Base-by-base conservation (phyloP, 2,113 vertebrate species). In the Sporophila hypoxantha region DNA sequence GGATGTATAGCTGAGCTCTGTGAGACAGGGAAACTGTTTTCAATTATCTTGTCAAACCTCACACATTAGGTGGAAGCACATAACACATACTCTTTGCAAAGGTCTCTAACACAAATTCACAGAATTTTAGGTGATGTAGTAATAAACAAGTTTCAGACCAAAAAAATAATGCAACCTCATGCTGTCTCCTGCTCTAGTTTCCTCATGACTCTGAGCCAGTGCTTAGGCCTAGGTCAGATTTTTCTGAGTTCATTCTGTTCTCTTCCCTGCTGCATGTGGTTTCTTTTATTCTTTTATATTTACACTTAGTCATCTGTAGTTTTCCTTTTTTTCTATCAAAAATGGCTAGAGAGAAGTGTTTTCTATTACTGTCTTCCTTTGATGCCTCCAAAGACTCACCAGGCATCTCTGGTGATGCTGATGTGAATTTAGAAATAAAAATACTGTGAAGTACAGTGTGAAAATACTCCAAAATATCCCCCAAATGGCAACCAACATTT, bases 341-440 rank as follows among this genome's bases (percentile, higher is more conserved):
- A 79, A 22, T 56, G 34, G 8, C 52, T 62, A 50, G 26, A 57
- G 52, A 71, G 10, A 41, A 56, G 6, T 34, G 10, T 69, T 76
- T 82, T 73, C 71, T 89, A 27, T 82, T 65, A 56, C 41, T 49
- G 3, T 68, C 26, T 92, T 47, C 36, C 42, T 85, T 84, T 71
- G 66, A 78, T 74, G 25, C 9, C 34, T 89, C 34, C 26, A 49
- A 71, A 71, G 39, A 49, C 23, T 76, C 82, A 78, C 62, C 37
- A 89, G 62, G 30, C 17, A 56, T 30, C n/a, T 81, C 70, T 89
- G 55, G 25, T 76, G 46, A 73, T 49, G 17, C 19, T 61, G 80
- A 76, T 44, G 21, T 22, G 34, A 89, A 82, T 65, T 86, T 64
- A 87, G 61, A 87, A 92, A 77, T 55, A 83, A 90, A 80, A 83